Base-by-base conservation (phyloP, 2,113 vertebrate genomes). In the Stercorarius parasiticus region DNA sequence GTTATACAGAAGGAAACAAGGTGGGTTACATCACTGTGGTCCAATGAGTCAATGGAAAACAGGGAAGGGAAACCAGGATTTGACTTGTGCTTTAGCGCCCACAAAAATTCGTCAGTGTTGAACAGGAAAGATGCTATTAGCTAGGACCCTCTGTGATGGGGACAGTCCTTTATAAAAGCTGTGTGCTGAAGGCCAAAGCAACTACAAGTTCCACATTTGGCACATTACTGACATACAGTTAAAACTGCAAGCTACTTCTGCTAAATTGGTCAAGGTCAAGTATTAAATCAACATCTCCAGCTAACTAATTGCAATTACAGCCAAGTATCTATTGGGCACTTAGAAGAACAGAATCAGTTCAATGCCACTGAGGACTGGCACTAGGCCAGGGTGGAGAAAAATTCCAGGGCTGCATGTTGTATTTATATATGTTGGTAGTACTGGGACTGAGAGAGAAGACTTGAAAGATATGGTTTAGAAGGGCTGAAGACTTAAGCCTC, bases 191-290 rank as follows among this genome's bases (percentile, higher is more conserved):
- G 23, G 80, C 82, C 76, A 86, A 70, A 94, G 52, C 62, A 81
- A 43, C 79, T 45, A 19, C 45, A 86, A 58, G 36, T 66, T 58
- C 58, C 71, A 43, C 42, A 32, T 82, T 27, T 82, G 71, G 82
- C 27, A 67, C 13, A 3, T 58, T 36, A 62, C 20, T 86, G 67
- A 70, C 50, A 52, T 2, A 27, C 50, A 96, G 82, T 77, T 91
- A 82, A 93, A 87, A 87, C 1, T 42, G 11, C 52, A 86, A 81
- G 65, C 52, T 55, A 82, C 43, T 94, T 79, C 81, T 77, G 80
- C 84, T 94, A 93, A 90, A 86, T 13, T 90, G 82, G 84, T 94
- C 78, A 96, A 79, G 88, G 90, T 91, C 85, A 90, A 88, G 78
- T 43, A 82, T 32, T 67, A 53, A 94, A 80, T 69, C 40, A 92